Evolutionary conservation across 1,140 invertebrate genomes (phyloP), one percentile per base, ranked within the genome.

Genomic region (Bombus fervidus): DNA sequence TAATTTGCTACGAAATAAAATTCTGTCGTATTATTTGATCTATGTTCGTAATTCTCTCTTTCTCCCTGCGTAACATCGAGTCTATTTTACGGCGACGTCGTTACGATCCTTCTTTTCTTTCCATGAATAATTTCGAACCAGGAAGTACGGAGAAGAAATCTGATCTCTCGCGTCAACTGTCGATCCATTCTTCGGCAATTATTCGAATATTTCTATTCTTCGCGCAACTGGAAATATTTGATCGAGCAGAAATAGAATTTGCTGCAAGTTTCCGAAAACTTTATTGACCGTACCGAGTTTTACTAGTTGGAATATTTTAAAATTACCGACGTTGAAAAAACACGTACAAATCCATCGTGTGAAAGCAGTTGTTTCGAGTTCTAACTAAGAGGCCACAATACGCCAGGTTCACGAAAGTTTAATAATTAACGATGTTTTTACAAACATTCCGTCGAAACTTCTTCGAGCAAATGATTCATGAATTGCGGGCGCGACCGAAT

Each of bases 371-470:
- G 15, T 3, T 43, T 15, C 25, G 31, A 31, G 62, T 57, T 69
- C 69, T 69, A 41, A 57, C 47, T 22, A 53, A 53, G 47, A 53
- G 47, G 39, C 18, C n/a, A 25, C 22, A 10, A 8, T 8, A 53
- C 47, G 6, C 18, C 0, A 53, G 18, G 47, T 22, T 53, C 18
- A 2, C 47, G 18, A 53, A 53, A 53, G 34, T 72, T 71, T 9
- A 15, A 77, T 57, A 77, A 83, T 83, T 77, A 77, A 83, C 37
- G 34, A 41, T 47, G n/a, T 62, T 62, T 57, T 41, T 31, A 25
- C 31, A n/a, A 78, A 78, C 47, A 43, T 68, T 77, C 9, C 47
- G 59, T 66, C 22, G n/a, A n/a, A 41, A 75, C 28, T 72, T 41
- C 59, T 83, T 37, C 64, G 80, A 28, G 10, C 9, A n/a, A 79